Conservation (phyloP, 2,113 vertebrate genomes). For the Eclectus roratus region DNA sequence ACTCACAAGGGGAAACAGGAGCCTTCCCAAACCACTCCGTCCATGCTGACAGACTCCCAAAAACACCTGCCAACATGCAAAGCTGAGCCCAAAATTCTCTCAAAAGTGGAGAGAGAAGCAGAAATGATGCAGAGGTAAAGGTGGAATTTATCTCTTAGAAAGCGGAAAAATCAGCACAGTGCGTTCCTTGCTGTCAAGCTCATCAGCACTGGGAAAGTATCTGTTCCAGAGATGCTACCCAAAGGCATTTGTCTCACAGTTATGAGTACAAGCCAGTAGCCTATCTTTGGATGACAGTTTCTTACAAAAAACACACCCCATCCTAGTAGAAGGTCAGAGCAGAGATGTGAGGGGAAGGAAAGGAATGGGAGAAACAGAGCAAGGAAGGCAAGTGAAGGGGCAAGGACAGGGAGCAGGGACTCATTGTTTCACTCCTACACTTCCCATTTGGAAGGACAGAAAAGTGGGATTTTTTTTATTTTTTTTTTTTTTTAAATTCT, state of each 20-base stretch:
- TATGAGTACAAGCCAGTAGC: neutral
- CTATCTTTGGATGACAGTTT: neutral
- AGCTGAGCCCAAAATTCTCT: neutral
- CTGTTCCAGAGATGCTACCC: neutral
- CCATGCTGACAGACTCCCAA: neutral
- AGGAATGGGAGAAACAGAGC: neutral
- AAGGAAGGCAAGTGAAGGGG: neutral
- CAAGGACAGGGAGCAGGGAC: neutral
- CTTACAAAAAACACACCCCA: neutral
- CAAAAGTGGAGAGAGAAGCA: neutral
- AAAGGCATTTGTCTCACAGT: constrained; percentile 12
- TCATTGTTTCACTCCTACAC: neutral
- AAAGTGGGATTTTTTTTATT: neutral
- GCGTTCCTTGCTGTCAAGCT: neutral
- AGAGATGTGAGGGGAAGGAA: neutral
- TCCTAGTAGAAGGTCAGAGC: neutral
- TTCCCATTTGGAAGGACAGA: neutral
- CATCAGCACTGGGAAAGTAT: neutral
- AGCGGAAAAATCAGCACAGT: neutral
- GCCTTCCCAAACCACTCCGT: neutral
- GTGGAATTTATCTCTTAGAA: neutral
- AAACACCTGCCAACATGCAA: neutral
- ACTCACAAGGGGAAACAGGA: neutral
- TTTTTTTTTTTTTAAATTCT: neutral
- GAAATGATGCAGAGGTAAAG: neutral